Evolutionary conservation across 2,797 vertebrate species (phyloP).

Genomic region (Channallabes apus): DNA sequence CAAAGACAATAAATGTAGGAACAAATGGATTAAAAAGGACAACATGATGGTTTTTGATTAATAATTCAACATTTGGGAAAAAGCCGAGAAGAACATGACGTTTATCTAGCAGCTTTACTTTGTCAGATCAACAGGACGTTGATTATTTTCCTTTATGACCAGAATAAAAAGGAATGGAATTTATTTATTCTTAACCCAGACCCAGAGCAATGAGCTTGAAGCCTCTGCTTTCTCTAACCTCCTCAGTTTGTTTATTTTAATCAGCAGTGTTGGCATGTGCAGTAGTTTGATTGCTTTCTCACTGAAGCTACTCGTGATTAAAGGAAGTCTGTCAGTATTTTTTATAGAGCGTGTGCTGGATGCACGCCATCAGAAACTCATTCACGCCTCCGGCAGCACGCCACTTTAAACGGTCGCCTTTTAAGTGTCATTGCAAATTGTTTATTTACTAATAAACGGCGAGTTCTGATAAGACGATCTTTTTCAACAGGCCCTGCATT

Average conservation of each 20-base stretch:
- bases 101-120: not conserved
- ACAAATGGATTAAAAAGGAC: not conserved
- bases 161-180: not conserved
- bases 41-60: not conserved
- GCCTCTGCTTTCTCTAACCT: not conserved
- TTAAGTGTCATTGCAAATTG: constrained; percentile 54
- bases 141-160: not conserved
- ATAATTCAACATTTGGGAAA: not conserved
- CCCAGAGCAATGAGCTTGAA: not conserved
- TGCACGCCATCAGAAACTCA: constrained; percentile 46
- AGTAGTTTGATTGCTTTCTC: constrained; percentile 49
- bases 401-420: constrained; percentile 47
- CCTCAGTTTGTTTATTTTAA: constrained; percentile 57
- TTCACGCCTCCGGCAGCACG: constrained; percentile 45
- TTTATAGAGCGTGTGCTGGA: constrained; percentile 36
- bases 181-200: not conserved
- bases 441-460: constrained; percentile 58
- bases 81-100: not conserved
- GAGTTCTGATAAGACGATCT: constrained; percentile 42
- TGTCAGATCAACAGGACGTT: not conserved
- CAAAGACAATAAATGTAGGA: not conserved
- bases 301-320: constrained; percentile 50
- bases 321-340: constrained; percentile 34
- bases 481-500: constrained; percentile 44
- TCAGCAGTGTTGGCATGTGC: constrained; percentile 48